Evolutionary conservation across 2,888 invertebrate species (phyloP).

Genomic region (Emmelina monodactyla): DNA sequence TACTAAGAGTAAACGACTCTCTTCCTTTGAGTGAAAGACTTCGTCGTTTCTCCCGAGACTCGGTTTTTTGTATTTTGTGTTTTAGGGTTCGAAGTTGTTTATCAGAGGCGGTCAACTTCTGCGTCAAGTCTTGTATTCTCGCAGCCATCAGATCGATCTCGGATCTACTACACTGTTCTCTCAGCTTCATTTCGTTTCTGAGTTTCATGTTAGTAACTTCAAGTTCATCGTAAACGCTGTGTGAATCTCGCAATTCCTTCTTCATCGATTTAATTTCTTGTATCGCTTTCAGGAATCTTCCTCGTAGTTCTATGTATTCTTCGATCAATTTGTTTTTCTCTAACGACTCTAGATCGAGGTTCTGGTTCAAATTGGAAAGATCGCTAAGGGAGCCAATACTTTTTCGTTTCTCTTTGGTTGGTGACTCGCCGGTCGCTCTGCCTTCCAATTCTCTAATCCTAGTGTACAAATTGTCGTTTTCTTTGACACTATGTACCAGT

Average conservation of each 20-base stretch:
- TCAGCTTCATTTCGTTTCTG: conserved; percentile 73
- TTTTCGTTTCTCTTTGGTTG: conserved; percentile 66
- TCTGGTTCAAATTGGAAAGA: conserved; percentile 79
- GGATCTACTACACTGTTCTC: conserved; percentile 71
- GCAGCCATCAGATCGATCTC: conserved; percentile 83
- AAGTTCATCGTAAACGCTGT: conserved; percentile 80
- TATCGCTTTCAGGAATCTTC: conserved; percentile 82
- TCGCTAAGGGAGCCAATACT: conserved; percentile 83
- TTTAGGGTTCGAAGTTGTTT: conserved; percentile 81
- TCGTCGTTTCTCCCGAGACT: conserved; percentile 79
- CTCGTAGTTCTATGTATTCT: conserved; percentile 79
- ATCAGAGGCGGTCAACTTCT: conserved; percentile 81
- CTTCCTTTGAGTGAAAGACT: conserved; percentile 85
- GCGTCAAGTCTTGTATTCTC: conserved; percentile 83
- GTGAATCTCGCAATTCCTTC: conserved; percentile 79
- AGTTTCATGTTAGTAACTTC: conserved; percentile 81
- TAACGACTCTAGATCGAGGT: conserved; percentile 75
- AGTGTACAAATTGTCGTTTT: conserved; percentile 77
- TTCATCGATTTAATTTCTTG: conserved; percentile 85
- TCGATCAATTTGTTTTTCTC: conserved; percentile 81
- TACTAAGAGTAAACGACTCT: conserved; percentile 80
- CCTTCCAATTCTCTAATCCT: conserved; percentile 78
- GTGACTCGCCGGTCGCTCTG: conserved; percentile 52
- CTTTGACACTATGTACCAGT: conserved; percentile 75
- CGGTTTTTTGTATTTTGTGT: conserved; percentile 80